A percentile compares a stretch with the other conserved stretches of the same genome.
Evolutionary conservation across 30 jellyfish, hydroid and myxozoan species (phyloP).

Genomic region (Turritopsis rubra): DNA sequence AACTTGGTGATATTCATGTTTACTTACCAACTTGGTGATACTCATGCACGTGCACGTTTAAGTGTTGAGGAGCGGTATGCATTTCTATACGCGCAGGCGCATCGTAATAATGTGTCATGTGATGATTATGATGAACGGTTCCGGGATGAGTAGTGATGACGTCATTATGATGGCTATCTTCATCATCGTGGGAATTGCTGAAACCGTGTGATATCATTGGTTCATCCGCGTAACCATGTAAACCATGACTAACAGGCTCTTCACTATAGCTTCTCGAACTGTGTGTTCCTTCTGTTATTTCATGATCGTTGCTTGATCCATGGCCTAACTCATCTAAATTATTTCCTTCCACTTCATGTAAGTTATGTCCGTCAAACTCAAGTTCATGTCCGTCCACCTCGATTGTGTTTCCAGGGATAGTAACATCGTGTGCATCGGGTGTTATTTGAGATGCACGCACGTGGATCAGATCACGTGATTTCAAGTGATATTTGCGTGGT

Average conservation of each 20-base stretch:
- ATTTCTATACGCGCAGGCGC: constrained; percentile 6
- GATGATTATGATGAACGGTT: neutral
- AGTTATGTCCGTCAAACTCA: constrained; percentile 12
- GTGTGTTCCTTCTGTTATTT: neutral
- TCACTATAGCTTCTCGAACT: neutral
- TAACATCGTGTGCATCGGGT: constrained; percentile 24
- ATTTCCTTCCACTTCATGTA: constrained; percentile 18
- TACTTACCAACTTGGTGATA: constrained; percentile 17
- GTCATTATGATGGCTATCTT: constrained; percentile 2
- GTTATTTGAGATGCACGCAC: constrained; percentile 6
- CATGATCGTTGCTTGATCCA: neutral
- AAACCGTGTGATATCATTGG: neutral
- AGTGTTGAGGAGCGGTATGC: constrained; percentile 29
- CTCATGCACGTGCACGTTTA: constrained; percentile 37
- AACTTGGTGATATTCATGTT: neutral
- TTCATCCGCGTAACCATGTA: neutral
- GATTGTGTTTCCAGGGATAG: constrained; percentile 13
- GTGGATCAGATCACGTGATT: neutral
- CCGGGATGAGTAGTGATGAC: neutral
- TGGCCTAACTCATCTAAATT: constrained; percentile 9
- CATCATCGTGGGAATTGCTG: neutral
- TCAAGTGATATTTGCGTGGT: neutral
- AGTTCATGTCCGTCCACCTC: constrained; percentile 25
- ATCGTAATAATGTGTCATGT: neutral
- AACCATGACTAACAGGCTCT: neutral